These are phyloP conservation scores for Phyllotreta striolata DNA, from an alignment of 2,888 invertebrate species.

Conservation along the genomic window DNA sequence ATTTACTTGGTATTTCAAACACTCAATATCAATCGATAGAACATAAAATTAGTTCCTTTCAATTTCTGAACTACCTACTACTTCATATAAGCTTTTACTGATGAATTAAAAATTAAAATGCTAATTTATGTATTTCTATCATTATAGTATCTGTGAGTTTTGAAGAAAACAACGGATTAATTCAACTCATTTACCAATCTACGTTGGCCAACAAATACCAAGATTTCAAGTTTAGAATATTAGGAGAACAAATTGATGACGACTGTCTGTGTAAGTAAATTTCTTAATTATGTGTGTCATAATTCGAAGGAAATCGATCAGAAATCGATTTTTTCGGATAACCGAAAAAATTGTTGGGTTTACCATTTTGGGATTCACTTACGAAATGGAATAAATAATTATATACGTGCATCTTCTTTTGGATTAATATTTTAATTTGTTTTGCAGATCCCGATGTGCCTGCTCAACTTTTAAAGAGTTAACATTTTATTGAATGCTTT, in stretches of 20 bases:
- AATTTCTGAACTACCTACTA: too few relatives aligned
- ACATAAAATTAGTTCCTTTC: too few relatives aligned
- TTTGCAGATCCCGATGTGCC: slow-evolving; percentile 42
- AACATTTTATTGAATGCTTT: neutral
- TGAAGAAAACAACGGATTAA: slow-evolving; percentile 29
- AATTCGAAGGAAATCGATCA: neutral
- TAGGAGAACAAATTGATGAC: slow-evolving; percentile 42
- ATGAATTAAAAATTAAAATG: neutral
- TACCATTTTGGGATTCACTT: neutral
- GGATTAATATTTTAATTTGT: slow-evolving; percentile 1
- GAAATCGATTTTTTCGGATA: too few relatives aligned
- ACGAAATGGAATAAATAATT: too few relatives aligned
- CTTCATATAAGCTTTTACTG: neutral
- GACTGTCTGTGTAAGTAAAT: slow-evolving; percentile 41
- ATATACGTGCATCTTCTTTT: slow-evolving; percentile 3
- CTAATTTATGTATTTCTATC: neutral
- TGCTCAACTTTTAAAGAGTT: slow-evolving; percentile 35
- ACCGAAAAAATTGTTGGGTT: too few relatives aligned
- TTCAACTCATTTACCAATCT: slow-evolving; percentile 37
- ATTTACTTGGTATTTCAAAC: too few relatives aligned
- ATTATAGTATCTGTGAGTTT: slow-evolving; percentile 37
- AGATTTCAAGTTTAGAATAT: slow-evolving; percentile 37
- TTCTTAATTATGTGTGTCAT: neutral
- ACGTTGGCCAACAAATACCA: slow-evolving; percentile 24
- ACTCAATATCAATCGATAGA: too few relatives aligned